Percentiles rank a stretch among this genome's conserved stretches.
phyloP scores from a whole-genome alignment of 2,113 vertebrate genomes.

The Podarcis muralis region DNA sequence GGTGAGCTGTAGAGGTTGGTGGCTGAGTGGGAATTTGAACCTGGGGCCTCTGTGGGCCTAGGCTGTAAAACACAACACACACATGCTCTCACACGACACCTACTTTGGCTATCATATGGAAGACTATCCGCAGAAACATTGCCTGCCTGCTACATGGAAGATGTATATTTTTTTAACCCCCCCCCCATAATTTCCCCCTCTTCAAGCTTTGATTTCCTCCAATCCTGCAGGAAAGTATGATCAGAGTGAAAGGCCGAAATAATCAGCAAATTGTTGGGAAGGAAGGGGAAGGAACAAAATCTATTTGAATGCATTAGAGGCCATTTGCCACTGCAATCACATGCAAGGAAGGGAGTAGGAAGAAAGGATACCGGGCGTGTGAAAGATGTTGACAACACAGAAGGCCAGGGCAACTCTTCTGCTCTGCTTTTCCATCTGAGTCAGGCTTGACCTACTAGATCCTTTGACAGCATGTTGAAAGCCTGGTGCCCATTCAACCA shows the following conservation, averaged over 20 bases:
- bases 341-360: neutral
- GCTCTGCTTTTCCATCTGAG: neutral
- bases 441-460: rapidly evolving
- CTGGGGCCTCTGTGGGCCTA: neutral
- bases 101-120: too few relatives aligned
- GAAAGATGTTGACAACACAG: neutral
- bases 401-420: neutral
- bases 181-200: neutral
- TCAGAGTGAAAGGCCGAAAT: neutral
- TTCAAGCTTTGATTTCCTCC: neutral
- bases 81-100: too few relatives aligned
- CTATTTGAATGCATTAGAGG: neutral
- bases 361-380: neutral
- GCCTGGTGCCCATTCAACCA: neutral
- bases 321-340: constrained; percentile 8
- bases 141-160: neutral
- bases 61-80: neutral
- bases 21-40: neutral
- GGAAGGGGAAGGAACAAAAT: neutral
- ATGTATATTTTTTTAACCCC: neutral
- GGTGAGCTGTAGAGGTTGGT: neutral
- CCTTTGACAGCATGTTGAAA: neutral
- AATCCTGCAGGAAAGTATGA: neutral
- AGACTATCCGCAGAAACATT: neutral
- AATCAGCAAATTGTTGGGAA: constrained; percentile 1